Conservation (phyloP, 2,888 invertebrate genomes). For the Thelaira solivaga region DNA sequence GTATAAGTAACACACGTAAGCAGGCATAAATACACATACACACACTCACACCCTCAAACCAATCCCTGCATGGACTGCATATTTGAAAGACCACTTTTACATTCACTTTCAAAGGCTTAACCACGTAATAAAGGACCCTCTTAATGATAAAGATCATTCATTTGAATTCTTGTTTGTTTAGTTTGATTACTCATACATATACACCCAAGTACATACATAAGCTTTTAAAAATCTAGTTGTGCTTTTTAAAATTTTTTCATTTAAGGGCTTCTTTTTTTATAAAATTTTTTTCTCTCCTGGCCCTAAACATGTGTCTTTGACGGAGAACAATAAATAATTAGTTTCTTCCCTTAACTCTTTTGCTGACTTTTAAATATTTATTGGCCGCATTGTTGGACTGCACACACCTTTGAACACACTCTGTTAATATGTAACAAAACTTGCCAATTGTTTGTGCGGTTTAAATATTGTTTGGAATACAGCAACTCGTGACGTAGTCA, state of each 20-base stretch:
- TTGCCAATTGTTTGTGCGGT: slow-evolving; percentile 28
- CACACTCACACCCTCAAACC: neutral
- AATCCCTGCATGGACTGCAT: neutral
- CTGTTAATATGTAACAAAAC: slow-evolving; percentile 20
- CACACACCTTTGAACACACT: no score
- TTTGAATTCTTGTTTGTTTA: neutral
- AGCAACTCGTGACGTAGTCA: slow-evolving; percentile 2
- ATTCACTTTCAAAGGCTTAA: slow-evolving; percentile 11
- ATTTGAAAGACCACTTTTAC: neutral
- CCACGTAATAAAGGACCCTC: slow-evolving; percentile 1
- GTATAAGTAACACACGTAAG: no score
- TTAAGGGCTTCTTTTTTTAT: no score
- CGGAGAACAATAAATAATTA: no score
- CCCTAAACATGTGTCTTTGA: no score
- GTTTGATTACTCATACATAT: neutral
- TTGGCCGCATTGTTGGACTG: no score
- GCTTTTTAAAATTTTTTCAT: neutral
- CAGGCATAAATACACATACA: neutral
- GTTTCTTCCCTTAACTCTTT: no score
- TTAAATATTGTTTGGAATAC: slow-evolving; percentile 37
- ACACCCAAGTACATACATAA: no score
- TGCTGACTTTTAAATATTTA: no score
- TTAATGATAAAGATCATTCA: slow-evolving; percentile 24
- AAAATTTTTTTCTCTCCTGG: no score
- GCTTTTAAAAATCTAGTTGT: neutral